phyloP scores from a whole-genome alignment of 2,888 invertebrate genomes.

The Phytoseiulus persimilis region DNA sequence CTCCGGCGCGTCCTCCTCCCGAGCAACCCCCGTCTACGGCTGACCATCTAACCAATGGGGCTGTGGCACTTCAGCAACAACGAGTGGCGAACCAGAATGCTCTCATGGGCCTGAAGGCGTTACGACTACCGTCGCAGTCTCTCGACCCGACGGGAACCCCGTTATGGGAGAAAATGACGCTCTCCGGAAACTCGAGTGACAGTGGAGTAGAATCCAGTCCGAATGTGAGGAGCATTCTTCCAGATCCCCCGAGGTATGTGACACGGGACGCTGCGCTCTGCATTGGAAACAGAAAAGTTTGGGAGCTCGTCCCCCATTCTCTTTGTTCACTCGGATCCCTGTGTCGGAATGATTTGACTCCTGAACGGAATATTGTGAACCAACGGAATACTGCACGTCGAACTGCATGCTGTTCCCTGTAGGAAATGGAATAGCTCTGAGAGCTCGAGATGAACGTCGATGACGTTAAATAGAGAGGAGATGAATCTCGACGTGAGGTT shows the following conservation, averaged over 20 bases:
- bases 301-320: too few relatives aligned
- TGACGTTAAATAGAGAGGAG: neutral
- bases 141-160: slow-evolving; percentile 27
- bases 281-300: too few relatives aligned
- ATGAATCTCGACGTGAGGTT: neutral
- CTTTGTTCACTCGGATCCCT: neutral
- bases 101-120: slow-evolving; percentile 10
- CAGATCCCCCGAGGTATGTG: slow-evolving; percentile 28
- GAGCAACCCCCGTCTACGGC: neutral
- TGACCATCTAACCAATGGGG: slow-evolving; percentile 12
- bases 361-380: neutral
- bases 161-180: slow-evolving; percentile 24
- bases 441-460: neutral
- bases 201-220: slow-evolving; percentile 23
- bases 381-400: neutral
- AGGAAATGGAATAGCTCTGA: neutral
- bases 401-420: neutral
- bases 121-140: slow-evolving; percentile 12
- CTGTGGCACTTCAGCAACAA: slow-evolving; percentile 22
- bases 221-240: slow-evolving; percentile 12
- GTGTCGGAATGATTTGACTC: neutral
- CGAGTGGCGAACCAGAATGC: slow-evolving; percentile 25
- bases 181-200: neutral
- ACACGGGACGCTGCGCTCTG: too few relatives aligned
- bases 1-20: slow-evolving; percentile 16